A percentile compares a stretch with the other conserved stretches of the same genome.
Evolutionary conservation across 2,888 invertebrate genomes (phyloP).

Genomic region (Pristionchus fissidentatus): DNA sequence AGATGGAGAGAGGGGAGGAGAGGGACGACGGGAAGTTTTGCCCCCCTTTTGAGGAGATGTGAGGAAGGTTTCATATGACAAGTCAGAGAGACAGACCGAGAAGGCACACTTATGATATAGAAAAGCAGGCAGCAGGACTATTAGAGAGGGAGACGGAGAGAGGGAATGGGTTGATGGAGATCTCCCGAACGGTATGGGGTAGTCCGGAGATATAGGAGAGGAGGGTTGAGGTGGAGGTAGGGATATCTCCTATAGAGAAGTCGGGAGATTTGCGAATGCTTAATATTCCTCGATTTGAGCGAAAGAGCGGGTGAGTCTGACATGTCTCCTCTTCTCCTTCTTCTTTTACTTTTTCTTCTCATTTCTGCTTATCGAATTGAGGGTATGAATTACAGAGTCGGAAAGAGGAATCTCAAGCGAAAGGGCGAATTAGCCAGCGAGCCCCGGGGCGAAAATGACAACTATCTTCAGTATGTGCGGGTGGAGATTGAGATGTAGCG

Average conservation of each 20-base stretch:
- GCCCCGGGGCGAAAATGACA: not conserved
- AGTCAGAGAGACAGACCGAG: slow-evolving; percentile 37
- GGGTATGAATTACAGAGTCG: slow-evolving; percentile 20
- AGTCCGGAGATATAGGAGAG: not conserved
- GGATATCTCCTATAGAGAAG: too few relatives aligned
- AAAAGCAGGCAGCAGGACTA: slow-evolving; percentile 22
- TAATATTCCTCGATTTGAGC: slow-evolving; percentile 10
- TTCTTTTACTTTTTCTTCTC: not conserved
- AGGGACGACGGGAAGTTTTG: slow-evolving; percentile 32
- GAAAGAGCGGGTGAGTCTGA: slow-evolving; percentile 8
- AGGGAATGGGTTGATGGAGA: not conserved
- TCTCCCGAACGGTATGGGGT: not conserved
- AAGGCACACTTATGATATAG: not conserved
- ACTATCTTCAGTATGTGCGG: not conserved
- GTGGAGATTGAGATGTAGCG: not conserved
- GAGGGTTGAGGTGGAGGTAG: slow-evolving; percentile 4
- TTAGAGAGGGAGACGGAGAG: slow-evolving; percentile 21
- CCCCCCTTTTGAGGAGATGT: not conserved
- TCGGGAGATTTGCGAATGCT: slow-evolving; percentile 20
- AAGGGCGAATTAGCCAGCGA: not conserved
- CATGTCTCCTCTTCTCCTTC: slow-evolving; percentile 7
- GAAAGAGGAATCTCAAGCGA: slow-evolving; percentile 20
- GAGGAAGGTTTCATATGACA: slow-evolving; percentile 31
- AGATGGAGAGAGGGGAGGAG: not conserved
- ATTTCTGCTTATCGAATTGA: slow-evolving; percentile 17